Percentiles rank a stretch among this genome's conserved stretches.
Conservation (phyloP, 1,140 invertebrate species). For the Papilio polytes region DNA sequence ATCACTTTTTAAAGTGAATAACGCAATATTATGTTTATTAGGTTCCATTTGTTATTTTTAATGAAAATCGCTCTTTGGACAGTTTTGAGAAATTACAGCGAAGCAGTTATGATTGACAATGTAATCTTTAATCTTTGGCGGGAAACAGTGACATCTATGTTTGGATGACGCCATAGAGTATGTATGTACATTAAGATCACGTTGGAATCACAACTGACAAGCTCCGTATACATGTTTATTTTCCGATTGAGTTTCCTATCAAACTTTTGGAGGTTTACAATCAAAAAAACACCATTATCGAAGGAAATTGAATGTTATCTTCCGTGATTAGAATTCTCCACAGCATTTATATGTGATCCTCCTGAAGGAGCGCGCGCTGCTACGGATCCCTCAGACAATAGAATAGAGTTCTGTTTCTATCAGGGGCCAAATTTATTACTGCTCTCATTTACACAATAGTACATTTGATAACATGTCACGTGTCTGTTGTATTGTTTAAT, state of each 20-base stretch:
- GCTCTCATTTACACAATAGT: slow-evolving; percentile 2
- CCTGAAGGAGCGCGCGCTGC: slow-evolving; percentile 60
- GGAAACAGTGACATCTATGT: neutral
- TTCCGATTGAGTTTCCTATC: slow-evolving; percentile 79
- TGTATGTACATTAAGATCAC: neutral
- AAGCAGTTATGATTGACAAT: slow-evolving; percentile 50
- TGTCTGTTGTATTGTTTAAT: neutral
- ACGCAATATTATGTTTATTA: slow-evolving; percentile 73
- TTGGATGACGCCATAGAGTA: neutral
- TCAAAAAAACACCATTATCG: slow-evolving; percentile 74
- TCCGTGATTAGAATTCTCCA: slow-evolving; percentile 76
- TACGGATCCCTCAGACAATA: slow-evolving; percentile 56
- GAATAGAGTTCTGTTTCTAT: slow-evolving; percentile 65
- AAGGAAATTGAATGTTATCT: slow-evolving; percentile 75
- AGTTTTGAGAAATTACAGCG: slow-evolving; percentile 71
- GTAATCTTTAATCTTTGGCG: neutral
- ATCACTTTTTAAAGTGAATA: slow-evolving; percentile 65
- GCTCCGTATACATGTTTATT: slow-evolving; percentile 61
- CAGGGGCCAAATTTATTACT: slow-evolving; percentile 41
- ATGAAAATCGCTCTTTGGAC: slow-evolving; percentile 70
- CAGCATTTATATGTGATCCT: slow-evolving; percentile 73
- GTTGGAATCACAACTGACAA: slow-evolving; percentile 52
- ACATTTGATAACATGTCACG: neutral
- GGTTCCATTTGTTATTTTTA: slow-evolving; percentile 63
- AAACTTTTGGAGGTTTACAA: slow-evolving; percentile 83